Evolutionary conservation across 2,797 vertebrate species (phyloP), one percentile per base, ranked within the genome.

Genomic region (Sebastes cheni): DNA sequence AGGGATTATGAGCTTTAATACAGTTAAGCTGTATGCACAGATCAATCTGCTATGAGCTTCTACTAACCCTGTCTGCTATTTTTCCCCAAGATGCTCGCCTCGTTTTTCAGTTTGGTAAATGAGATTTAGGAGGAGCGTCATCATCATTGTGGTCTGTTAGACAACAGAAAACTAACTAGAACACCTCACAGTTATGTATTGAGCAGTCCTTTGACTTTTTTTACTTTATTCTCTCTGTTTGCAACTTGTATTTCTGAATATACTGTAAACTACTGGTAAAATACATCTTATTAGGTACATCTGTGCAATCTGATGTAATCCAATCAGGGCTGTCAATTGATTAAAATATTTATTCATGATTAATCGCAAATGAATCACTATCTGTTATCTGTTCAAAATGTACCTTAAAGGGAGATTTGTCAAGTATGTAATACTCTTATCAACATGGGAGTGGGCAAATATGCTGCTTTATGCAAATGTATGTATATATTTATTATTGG

Each of bases 1-100:
- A 83, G 83, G 89, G 94, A 95, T 95, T 95, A 95, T 84, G 67
- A 93, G 88, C 90, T 93, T 93, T 91, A 93, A 93, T 93, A 83
- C 87, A 89, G 83, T 87, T 94, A 88, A 92, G 85, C 89, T 89
- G 74, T 75, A 85, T 82, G 83, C 86, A 89, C 79, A 82, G 87
- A 93, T 95, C 92, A 91, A 95, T 95, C 89, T 85, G 82, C 82
- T 77, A 75, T 89, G 87, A 90, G 85, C 77, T 83, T 88, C 83
- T 75, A 76, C 85, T 80, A 90, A 84, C 87, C 81, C 88, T 50
- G 81, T 27, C 72, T 86, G 32, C 8, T 70, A 52, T 82, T 54
- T 81, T 73, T 80, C 76, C 82, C 86, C 79, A 67, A 80, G 72
- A 89, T 54, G 29, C 56, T 67, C 14, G 23, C 70, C 66, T 82